Base-by-base conservation (phyloP, 1,140 invertebrate species). In the Glossosoma conforme region DNA sequence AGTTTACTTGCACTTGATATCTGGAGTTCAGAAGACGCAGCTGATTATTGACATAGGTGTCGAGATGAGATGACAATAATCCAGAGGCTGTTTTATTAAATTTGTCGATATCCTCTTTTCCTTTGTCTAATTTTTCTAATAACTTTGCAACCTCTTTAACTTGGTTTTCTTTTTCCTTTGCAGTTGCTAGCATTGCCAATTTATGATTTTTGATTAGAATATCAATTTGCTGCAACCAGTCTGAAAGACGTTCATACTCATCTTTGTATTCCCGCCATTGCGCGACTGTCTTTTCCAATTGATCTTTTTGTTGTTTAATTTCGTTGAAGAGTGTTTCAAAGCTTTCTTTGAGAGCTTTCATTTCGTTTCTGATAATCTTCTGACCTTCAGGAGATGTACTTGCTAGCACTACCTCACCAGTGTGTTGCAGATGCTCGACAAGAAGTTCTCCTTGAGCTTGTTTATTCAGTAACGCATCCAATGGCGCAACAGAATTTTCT, bases 201-300 rank as follows among this genome's bases (percentile, higher is more conserved):
- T 93, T 93, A 59, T 94, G 88, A 20, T 91, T 87, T 66, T 94
- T 94, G 14, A 95, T 85, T 11, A 93, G 77, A 56, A 93, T 89
- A 62, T 96, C 91, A 62, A 91, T 91, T 63, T 93, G 89, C 67
- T 96, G 91, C 30, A 97, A 66, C 93, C 93, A 97, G 64, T 93
- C 90, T 47, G 89, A 92, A 6, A 94, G 69, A 46, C 87, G 79
- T 67, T 95, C 92, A 65, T 90, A 92, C 68, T 94, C 91, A 61
- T 94, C 91, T 67, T 93, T 94, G 66, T 91, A 94, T 47, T 92
- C 87, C 46, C 88, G 76, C 86, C 90, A 91, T 62, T 91, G 86
- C 28, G 81, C 77, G 42, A 93, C 83, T 9, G 86, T 90, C 11
- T 80, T 78, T 70, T 91, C 89, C 14, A 94, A 64, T 68, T 89